Evolutionary conservation across 2,113 vertebrate genomes (phyloP), one percentile per base, ranked within the genome.

Genomic region (Kryptolebias marmoratus): DNA sequence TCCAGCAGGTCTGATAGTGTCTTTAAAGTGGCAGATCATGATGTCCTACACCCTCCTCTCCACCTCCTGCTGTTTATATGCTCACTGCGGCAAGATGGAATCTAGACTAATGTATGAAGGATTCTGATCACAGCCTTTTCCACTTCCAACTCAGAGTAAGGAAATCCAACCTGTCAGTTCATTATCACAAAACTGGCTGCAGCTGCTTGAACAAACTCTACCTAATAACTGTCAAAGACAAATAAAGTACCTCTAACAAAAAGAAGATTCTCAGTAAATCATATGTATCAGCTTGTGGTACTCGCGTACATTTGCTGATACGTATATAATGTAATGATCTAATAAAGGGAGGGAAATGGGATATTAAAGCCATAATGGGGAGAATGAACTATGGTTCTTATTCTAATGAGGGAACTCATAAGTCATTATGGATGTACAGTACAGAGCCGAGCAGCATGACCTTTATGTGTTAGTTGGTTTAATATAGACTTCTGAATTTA

Each of bases 51-150:
- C 60, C 68, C 63, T 83, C 63, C 48, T 83, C 69, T 79, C 77
- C 53, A 66, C 69, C 70, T 81, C 60, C 11, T 12, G 49, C 36
- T 84, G 73, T 88, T 82, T 80, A 75, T 80, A 61, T 69, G 67
- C 76, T 87, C 72, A 85, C 82, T 84, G 74, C 69, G 62, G 85
- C 75, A 77, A 79, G 83, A 87, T 75, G 73, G 64, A 68, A 87
- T 86, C 83, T 77, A 79, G 81, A 88, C 82, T 87, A 87, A 90
- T 89, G 79, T 77, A 83, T 85, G 81, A 83, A 83, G 81, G 76
- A 59, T 65, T 68, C 68, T 72, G 73, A 87, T 88, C 79, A 72
- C 47, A 85, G 89, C 64, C 77, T 71, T 42, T 67, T 47, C 68
- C 62, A 77, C 68, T 71, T 82, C 73, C 27, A 70, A 39, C 56